These are phyloP conservation scores for Thunnus thynnus DNA, from an alignment of 2,113 vertebrate genomes.

Conservation along the genomic window DNA sequence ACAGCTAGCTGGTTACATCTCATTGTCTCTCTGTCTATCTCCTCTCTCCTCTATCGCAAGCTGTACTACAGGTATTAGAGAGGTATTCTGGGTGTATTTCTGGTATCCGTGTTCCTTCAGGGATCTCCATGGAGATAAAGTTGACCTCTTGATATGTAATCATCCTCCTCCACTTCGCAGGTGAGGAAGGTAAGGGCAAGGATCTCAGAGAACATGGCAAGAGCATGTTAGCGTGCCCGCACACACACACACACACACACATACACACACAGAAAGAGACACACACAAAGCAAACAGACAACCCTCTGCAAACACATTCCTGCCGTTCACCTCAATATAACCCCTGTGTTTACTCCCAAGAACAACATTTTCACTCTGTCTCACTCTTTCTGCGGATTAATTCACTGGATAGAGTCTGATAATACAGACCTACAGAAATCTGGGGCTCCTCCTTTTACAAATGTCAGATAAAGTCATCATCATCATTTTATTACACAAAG, in stretches of 20 bases:
- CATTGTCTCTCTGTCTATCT: slow-evolving; percentile 33
- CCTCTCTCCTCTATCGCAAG: background rate
- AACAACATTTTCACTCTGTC: slow-evolving; percentile 75
- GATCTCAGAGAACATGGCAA: slow-evolving; percentile 44
- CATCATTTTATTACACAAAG: slow-evolving; percentile 86
- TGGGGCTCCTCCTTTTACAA: slow-evolving; percentile 80
- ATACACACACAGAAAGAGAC: background rate
- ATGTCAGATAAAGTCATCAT: slow-evolving; percentile 88
- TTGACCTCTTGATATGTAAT: slow-evolving; percentile 72
- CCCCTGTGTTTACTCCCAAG: slow-evolving; percentile 70
- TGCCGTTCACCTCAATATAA: slow-evolving; percentile 72
- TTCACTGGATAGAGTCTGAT: slow-evolving; percentile 77
- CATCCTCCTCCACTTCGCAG: slow-evolving; percentile 67
- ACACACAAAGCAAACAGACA: slow-evolving; percentile 52
- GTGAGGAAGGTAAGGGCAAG: slow-evolving; percentile 59
- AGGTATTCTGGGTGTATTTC: slow-evolving; percentile 48
- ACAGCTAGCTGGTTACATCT: slow-evolving; percentile 58
- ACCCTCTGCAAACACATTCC: slow-evolving; percentile 60
- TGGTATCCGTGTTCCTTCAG: slow-evolving; percentile 44
- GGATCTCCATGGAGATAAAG: slow-evolving; percentile 73
- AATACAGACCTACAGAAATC: slow-evolving; percentile 78
- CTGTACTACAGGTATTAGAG: slow-evolving; percentile 48
- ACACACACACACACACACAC: background rate
- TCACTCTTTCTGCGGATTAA: slow-evolving; percentile 73
- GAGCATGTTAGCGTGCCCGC: slow-evolving; percentile 38